Evolutionary conservation across 2,113 vertebrate species (phyloP), one percentile per base, ranked within the genome.

Genomic region (Notiomystis cincta): DNA sequence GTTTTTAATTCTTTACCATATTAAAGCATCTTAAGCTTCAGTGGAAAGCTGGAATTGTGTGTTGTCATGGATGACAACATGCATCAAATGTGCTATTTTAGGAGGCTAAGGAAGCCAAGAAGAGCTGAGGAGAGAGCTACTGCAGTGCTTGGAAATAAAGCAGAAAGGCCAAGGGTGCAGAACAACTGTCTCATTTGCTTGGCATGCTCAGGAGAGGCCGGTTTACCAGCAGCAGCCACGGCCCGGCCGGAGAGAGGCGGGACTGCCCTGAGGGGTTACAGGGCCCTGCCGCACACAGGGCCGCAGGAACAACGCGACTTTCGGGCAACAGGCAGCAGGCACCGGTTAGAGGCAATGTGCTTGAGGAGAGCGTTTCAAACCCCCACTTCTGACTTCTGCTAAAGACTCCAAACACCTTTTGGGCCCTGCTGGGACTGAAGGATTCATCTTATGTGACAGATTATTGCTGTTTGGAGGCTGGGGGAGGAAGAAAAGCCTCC

Each of bases 231-330:
- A 53, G 45, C 35, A 78, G 38, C n/a, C 40, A 4, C 10, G 1
- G 2, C 0, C 24, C 40, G 38, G 19, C 2, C 10, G 33, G 37
- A 69, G 45, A 35, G n/a, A n/a, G n/a, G n/a, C n/a, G n/a, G n/a
- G n/a, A n/a, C n/a, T n/a, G n/a, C n/a, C n/a, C n/a, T n/a, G n/a
- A n/a, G n/a, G n/a, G n/a, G n/a, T n/a, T n/a, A n/a, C n/a, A n/a
- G n/a, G n/a, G n/a, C n/a, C n/a, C n/a, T n/a, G n/a, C n/a, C n/a
- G n/a, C n/a, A n/a, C n/a, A n/a, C n/a, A n/a, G n/a, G 6, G 10
- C 76, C 50, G 83, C 45, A 56, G 45, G 27, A 66, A 24, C 24
- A 20, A 22, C 18, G 33, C 6, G 12, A 3, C 19, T 90, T 57
- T 33, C 47, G 53, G 82, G 67, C 82, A 54, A 15, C 0, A n/a